Conservation (phyloP, 1,140 invertebrate species). For the Lucilia sericata region DNA sequence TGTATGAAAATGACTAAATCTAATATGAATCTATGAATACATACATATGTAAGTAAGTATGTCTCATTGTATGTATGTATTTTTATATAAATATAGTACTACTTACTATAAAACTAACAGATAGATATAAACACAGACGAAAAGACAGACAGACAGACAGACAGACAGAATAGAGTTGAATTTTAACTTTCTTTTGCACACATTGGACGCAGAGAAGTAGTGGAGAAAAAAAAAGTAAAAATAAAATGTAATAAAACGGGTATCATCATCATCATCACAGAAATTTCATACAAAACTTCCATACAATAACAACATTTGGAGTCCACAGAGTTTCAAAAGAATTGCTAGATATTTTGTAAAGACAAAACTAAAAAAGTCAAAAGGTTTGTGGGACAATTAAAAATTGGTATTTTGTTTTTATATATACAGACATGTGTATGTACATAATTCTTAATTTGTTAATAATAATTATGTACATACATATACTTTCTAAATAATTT, state of each 20-base stretch:
- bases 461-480: too few relatives aligned
- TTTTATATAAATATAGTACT: not conserved
- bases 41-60: not conserved
- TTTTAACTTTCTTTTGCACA: slow-evolving; percentile 19
- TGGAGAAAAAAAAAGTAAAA: not conserved
- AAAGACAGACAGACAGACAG: too few relatives aligned
- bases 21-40: not conserved
- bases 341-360: too few relatives aligned
- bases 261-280: slow-evolving; percentile 5
- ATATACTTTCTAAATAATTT: too few relatives aligned
- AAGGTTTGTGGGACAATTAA: too few relatives aligned
- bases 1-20: not conserved
- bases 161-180: slow-evolving; percentile 18
- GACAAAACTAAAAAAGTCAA: too few relatives aligned
- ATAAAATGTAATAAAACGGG: not conserved
- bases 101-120: not conserved
- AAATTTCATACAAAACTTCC: not conserved
- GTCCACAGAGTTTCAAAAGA: too few relatives aligned
- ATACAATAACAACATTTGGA: too few relatives aligned
- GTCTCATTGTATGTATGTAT: not conserved
- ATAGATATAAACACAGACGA: not conserved
- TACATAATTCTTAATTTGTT: too few relatives aligned
- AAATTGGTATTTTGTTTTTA: too few relatives aligned
- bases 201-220: not conserved
- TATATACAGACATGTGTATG: too few relatives aligned